phyloP scores from a whole-genome alignment of 2,113 vertebrate species.

The Hypomesus transpacificus region DNA sequence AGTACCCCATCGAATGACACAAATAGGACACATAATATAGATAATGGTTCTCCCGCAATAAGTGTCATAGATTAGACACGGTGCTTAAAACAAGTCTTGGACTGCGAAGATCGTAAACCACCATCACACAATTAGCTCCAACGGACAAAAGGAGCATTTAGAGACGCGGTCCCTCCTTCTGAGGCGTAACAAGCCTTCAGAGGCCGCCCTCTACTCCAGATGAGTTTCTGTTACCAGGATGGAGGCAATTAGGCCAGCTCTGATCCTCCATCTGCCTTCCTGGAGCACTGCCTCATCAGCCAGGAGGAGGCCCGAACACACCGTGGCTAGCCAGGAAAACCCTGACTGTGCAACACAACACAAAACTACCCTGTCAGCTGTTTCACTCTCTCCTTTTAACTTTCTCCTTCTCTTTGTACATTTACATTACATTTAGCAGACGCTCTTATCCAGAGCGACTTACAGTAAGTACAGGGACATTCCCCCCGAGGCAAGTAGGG shows the following conservation, averaged over 20 bases:
- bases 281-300: conserved; percentile 34
- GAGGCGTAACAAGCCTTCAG: conserved; percentile 41
- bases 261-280: conserved; percentile 71
- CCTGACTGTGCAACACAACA: conserved; percentile 45
- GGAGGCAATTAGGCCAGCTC: conserved; percentile 65
- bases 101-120: conserved; percentile 11
- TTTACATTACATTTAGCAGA: too few relatives aligned
- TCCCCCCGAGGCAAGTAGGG: too few relatives aligned
- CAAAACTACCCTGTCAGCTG: conserved; percentile 45
- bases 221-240: conserved; percentile 51
- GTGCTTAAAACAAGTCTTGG: conserved; percentile 9
- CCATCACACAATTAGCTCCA: conserved; percentile 17
- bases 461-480: too few relatives aligned
- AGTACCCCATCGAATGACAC: background rate
- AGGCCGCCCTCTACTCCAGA: conserved; percentile 51
- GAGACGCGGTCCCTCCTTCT: conserved; percentile 33
- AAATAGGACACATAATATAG: background rate
- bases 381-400: conserved; percentile 34
- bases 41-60: background rate
- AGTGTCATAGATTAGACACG: too few relatives aligned
- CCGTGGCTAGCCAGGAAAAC: conserved; percentile 43
- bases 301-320: conserved; percentile 40
- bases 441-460: too few relatives aligned
- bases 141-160: conserved; percentile 43
- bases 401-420: conserved; percentile 1